phyloP scores from a whole-genome alignment of 2,113 vertebrate species.

The Festucalex cinctus region DNA sequence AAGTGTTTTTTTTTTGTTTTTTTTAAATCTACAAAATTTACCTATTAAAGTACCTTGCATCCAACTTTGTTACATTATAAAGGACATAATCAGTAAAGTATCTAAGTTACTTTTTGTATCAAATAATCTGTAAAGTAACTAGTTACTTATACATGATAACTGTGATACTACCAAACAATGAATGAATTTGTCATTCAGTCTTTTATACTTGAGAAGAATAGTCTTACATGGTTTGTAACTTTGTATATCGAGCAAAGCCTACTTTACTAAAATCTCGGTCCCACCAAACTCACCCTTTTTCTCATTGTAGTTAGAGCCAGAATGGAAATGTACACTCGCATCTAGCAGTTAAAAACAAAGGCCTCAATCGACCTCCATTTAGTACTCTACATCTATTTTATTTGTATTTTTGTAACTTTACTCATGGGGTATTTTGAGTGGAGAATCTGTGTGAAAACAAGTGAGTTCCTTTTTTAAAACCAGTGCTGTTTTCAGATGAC shows the following conservation, averaged over 20 bases:
- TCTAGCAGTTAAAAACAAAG: neutral
- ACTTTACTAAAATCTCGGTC: neutral
- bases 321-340: neutral
- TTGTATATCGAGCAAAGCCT: neutral
- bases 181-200: too few species aligned
- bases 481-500: constrained; percentile 45
- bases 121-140: too few species aligned
- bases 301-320: neutral
- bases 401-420: constrained; percentile 2
- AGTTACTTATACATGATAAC: too few species aligned
- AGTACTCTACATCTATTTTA: neutral
- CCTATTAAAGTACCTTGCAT: too few species aligned
- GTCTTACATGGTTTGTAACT: neutral
- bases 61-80: too few species aligned
- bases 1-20: too few species aligned
- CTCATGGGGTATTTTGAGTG: neutral
- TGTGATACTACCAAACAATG: neutral
- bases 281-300: neutral
- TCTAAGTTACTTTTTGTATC: too few species aligned
- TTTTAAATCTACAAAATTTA: too few species aligned
- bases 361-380: too few species aligned
- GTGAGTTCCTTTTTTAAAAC: constrained; percentile 23
- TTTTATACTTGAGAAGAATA: too few species aligned
- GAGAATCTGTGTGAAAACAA: neutral
- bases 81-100: too few species aligned